Base-by-base conservation (phyloP, 2,888 invertebrate genomes). In the Caenorhabditis sinica region DNA sequence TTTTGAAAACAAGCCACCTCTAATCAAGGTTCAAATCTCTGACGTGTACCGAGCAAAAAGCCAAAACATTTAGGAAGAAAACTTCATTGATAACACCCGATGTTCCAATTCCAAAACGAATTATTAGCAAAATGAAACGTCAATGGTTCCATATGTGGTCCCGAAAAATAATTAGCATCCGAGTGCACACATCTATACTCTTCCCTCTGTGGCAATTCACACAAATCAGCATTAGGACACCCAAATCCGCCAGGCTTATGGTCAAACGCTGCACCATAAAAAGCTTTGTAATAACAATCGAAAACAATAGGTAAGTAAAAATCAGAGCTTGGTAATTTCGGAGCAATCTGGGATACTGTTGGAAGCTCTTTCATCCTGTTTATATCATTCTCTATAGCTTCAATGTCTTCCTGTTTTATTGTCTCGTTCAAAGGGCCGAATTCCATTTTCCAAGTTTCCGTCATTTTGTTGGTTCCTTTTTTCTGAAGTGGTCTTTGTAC, bases 141-240 rank as follows among this genome's bases (percentile, higher is more conserved):
- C 20, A 72, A 30, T 1, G 82, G 82, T 49, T 45, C 30, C 82
- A 82, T 82, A 33, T 71, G 66, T 0, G 71, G 65, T 6, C 82
- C 82, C 8, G 82, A 82, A 20, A 30, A 20, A 36, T 82, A 82
- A 0, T 65, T 8, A 0, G 82, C 82, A 71, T 75, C 71, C n/a
- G 82, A 82, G 25, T 49, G 49, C 20, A 49, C 5, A 20, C 49
- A 49, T 23, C 49, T 71, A n/a, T 49, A 49, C n/a, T 49, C 20
- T n/a, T 49, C 20, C 20, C 49, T 15, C 23, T 82, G 82, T 28
- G 82, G 76, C 11, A 82, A 20, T 13, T 65, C 30, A 72, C 82
- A 82, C 11, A 23, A 17, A 49, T 82, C 75, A 4, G 76, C 76
- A 30, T 82, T 82, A 5, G 72, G 82, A 66, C 82, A 82, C 1